Evolutionary conservation across 2,113 vertebrate species (phyloP), one percentile per base, ranked within the genome.

Genomic region (Cepphus grylle): DNA sequence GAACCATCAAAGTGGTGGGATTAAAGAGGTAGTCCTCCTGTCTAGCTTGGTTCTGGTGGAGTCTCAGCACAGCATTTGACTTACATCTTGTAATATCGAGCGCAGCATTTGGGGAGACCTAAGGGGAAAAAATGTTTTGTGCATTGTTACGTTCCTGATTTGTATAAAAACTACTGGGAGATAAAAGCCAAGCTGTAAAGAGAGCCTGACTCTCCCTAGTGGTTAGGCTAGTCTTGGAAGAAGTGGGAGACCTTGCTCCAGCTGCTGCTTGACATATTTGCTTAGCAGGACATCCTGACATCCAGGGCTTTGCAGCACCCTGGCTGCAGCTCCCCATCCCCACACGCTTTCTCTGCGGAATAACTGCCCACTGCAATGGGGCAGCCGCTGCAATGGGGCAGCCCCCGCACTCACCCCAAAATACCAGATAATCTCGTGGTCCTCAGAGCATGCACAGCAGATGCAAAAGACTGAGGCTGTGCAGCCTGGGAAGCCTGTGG

Each of bases 281-380:
- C 1, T 78, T 30, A 67, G 47, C 42, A 67, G 79, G 47, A 17
- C 12, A 53, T 27, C 32, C n/a, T 19, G 21, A 50, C 18, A 6
- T 1, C 8, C 8, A 14, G 29, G 21, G 12, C 10, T 78, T 18
- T 27, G 34, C n/a, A 27, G 40, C 23, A 43, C 18, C 13, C 43
- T 15, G 73, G 29, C 65, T 66, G 38, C 38, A 26, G 73, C 61
- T 71, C 78, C 78, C 49, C 32, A 18, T 29, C 32, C 34, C 8
- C 13, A 6, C 2, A 0, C 0, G 0, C n/a, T 10, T 61, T 26
- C 19, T 52, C 27, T 93, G 63, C 42, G 58, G 58, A 52, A 9
- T 8, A 21, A 29, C 1, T 38, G n/a, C 61, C 23, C 11, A 13
- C 30, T 36, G 18, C 29, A 3, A 0, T 2, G 42, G 18, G 47